Base-by-base conservation (phyloP, 2,797 vertebrate species). In the Coregonus suidteri region DNA sequence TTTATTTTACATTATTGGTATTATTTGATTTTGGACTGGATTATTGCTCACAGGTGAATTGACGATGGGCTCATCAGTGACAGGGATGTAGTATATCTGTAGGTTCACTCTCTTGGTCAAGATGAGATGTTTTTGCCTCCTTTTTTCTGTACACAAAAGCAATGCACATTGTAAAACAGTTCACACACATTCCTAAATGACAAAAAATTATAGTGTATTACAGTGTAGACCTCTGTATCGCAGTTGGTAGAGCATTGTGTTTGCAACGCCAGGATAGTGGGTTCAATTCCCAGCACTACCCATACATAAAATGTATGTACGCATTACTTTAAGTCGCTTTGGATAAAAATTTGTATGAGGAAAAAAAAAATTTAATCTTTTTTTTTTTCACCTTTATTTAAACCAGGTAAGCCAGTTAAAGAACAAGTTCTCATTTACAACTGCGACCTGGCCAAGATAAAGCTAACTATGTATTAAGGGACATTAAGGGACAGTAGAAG, bases 81-180 rank as follows among this genome's bases (percentile, higher is more conserved):
- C 91, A 0, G 96, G 95, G 83, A 97, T 90, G 83, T 96, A 95
- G 88, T 96, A 97, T 69, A 96, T 90, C 82, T 95, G 94, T 66
- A 97, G 86, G 85, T 96, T 93, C 81, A 97, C 89, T 80, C 93
- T 92, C 35, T 93, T 89, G 3, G 93, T 96, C 85, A 96, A 87
- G 82, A 94, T 93, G 16, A 90, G 89, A 56, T 84, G 85, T n/a
- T 94, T 94, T 91, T 5, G 93, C 92, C 79, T 96, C 96, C 62
- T 90, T 92, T 80, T 95, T 95, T 88, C 96, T 97, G 85, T 67
- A 77, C 1, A 41, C 47, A 62, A 75, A 7, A 41, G 34, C 41
- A 51, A 72, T 53, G 62, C 7, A 53, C 20, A 18, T 56, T 56
- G 16, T 56, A 18, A 56, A 56, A 56, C 4, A 56, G 18, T 56